Evolutionary conservation across 1,140 invertebrate species (phyloP).

Genomic region (Platyura marginata): DNA sequence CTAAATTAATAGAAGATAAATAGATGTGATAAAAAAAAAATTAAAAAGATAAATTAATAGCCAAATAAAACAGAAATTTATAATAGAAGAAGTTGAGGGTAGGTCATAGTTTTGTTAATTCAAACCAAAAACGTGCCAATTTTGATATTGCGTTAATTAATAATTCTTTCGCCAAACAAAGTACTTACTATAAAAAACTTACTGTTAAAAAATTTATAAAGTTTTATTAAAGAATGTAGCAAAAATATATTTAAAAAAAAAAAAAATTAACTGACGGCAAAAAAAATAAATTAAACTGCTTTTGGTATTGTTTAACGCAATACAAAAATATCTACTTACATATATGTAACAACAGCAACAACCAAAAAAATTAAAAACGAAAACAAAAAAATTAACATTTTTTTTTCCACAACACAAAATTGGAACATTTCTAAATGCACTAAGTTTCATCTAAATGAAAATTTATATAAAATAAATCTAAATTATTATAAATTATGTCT

Average conservation of each 20-base stretch:
- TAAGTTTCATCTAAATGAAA: too few species aligned
- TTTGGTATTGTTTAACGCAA: constrained; percentile 3
- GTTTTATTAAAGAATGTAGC: neutral
- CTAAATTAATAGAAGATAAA: neutral
- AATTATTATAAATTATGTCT: too few species aligned
- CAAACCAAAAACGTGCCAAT: neutral
- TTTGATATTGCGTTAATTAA: neutral
- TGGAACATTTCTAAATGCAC: too few species aligned
- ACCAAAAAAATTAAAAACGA: too few species aligned
- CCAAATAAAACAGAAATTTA: neutral
- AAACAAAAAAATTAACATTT: too few species aligned
- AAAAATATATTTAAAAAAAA: constrained; percentile 2
- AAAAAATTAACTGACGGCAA: neutral
- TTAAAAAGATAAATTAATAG: neutral
- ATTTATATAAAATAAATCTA: too few species aligned
- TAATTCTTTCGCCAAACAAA: constrained; percentile 1
- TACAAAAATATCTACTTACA: too few species aligned
- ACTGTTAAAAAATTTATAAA: neutral
- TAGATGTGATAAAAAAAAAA: neutral
- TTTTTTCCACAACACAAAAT: too few species aligned
- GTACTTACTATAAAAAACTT: neutral
- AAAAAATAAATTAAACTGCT: neutral
- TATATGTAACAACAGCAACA: too few species aligned
- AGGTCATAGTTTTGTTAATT: neutral
- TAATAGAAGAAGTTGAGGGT: neutral